Evolutionary conservation across 2,113 vertebrate genomes (phyloP).

Genomic region (Halichoeres trimaculatus): DNA sequence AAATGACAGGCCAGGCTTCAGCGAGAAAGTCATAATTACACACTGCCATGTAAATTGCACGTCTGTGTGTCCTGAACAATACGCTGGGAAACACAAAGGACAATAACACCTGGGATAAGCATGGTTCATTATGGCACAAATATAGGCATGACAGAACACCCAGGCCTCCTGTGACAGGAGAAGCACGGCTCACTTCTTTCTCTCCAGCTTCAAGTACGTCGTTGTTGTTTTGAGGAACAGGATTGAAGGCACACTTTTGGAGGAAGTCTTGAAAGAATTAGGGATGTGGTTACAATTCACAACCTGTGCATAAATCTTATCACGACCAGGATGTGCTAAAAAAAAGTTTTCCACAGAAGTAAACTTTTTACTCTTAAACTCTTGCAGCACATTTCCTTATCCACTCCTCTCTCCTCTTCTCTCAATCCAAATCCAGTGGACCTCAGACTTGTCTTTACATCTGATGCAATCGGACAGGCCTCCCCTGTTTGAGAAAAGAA

Average conservation of each 20-base stretch:
- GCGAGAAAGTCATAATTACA: constrained; percentile 79
- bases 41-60: constrained; percentile 77
- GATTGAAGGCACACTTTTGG: constrained; percentile 60
- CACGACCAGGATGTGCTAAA: constrained; percentile 14
- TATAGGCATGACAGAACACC: constrained; percentile 61
- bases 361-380: background rate
- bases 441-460: constrained; percentile 60
- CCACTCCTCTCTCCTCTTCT: constrained; percentile 18
- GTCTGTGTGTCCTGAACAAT: constrained; percentile 69
- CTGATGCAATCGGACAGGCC: constrained; percentile 79
- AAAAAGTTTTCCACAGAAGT: background rate
- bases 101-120: constrained; percentile 72
- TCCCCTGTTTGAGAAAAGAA: constrained; percentile 74
- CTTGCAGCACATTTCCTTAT: constrained; percentile 11
- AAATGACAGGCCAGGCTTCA: constrained; percentile 66
- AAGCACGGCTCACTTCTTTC: background rate
- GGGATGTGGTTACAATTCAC: constrained; percentile 59
- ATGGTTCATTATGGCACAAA: constrained; percentile 65
- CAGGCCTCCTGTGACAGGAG: constrained; percentile 60
- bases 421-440: constrained; percentile 50
- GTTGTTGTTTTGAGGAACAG: constrained; percentile 70
- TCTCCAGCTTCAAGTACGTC: constrained; percentile 27
- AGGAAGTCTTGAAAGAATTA: constrained; percentile 63
- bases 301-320: constrained; percentile 43
- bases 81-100: constrained; percentile 58